Base-by-base conservation (phyloP, 2,888 invertebrate genomes). In the Sinotaia quadrata region DNA sequence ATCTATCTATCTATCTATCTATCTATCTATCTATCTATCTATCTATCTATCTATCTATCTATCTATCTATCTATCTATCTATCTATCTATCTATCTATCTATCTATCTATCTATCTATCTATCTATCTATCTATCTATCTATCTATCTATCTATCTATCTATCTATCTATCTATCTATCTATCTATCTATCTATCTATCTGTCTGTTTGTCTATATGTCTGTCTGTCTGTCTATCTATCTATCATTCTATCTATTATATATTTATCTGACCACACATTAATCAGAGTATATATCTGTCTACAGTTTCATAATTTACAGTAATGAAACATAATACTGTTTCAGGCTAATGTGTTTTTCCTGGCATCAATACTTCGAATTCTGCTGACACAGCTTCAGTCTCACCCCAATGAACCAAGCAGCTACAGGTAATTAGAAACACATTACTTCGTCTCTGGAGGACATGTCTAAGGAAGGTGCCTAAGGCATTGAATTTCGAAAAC, bases 371-470 rank as follows among this genome's bases (percentile, higher is more conserved):
- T 85, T 27, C 72, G 84, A 29, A 85, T 85, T 21, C 73, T 87
- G 15, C 74, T 85, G 54, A 83, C 84, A 5, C 85, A 85, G 66
- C 68, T 87, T 27, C 82, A 83, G 49, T 72, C 78, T 0, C 84
- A 83, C 70, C 81, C 84, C 4, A 82, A 83, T 61, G 86, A 87
- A 63, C 85, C 84, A 10, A 83, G 78, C 59, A 84, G 79, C 70
- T 85, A 85, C 77, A 83, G 86, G 86, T 87, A 72, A 75, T 70
- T 66, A n/a, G 2, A n/a, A n/a, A n/a, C n/a, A n/a, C n/a, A n/a
- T n/a, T n/a, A n/a, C n/a, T n/a, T n/a, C n/a, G n/a, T n/a, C n/a
- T n/a, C n/a, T n/a, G n/a, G n/a, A n/a, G n/a, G n/a, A n/a, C n/a
- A n/a, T n/a, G n/a, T n/a, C n/a, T n/a, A n/a, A n/a, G n/a, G n/a